Evolutionary conservation across 2,888 invertebrate genomes (phyloP).

Genomic region (Notodonta dromedarius): DNA sequence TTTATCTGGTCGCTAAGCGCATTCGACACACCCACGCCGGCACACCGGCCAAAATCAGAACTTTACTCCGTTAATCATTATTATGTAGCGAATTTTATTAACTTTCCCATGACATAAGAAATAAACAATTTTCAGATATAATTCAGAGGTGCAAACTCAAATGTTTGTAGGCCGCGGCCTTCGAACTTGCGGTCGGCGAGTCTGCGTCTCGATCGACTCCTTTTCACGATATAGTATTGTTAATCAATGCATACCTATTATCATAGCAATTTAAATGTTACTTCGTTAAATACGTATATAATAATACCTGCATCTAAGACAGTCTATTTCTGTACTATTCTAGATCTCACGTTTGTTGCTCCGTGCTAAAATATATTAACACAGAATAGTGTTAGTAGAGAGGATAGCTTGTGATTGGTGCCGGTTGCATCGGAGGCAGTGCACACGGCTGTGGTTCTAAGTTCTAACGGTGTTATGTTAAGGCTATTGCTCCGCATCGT

Average conservation of each 20-base stretch:
- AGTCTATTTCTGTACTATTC: background rate
- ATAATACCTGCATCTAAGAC: background rate
- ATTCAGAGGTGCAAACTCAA: conserved; percentile 24
- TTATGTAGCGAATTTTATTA: conserved; percentile 37
- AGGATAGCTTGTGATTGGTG: background rate
- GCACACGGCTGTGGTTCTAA: conserved; percentile 45
- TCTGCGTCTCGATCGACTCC: conserved; percentile 2
- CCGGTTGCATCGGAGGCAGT: conserved; percentile 39
- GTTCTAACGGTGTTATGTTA: conserved; percentile 39
- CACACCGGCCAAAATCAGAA: conserved; percentile 53
- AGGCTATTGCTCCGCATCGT: conserved; percentile 49
- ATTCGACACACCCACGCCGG: conserved; percentile 61
- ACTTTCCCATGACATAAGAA: conserved; percentile 31
- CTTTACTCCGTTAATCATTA: conserved; percentile 45
- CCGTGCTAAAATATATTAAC: background rate
- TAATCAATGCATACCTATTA: conserved; percentile 4
- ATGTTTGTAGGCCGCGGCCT: conserved; percentile 37
- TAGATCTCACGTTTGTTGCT: conserved; percentile 4
- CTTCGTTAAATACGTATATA: background rate
- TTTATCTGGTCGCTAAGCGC: conserved; percentile 69
- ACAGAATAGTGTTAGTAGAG: background rate
- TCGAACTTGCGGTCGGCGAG: conserved; percentile 12
- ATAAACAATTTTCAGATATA: conserved; percentile 32
- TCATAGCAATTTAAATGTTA: background rate
- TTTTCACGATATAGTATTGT: background rate